These are phyloP conservation scores for Caenorhabditis japonica DNA, from an alignment of 2,888 invertebrate species.

Conservation along the genomic window DNA sequence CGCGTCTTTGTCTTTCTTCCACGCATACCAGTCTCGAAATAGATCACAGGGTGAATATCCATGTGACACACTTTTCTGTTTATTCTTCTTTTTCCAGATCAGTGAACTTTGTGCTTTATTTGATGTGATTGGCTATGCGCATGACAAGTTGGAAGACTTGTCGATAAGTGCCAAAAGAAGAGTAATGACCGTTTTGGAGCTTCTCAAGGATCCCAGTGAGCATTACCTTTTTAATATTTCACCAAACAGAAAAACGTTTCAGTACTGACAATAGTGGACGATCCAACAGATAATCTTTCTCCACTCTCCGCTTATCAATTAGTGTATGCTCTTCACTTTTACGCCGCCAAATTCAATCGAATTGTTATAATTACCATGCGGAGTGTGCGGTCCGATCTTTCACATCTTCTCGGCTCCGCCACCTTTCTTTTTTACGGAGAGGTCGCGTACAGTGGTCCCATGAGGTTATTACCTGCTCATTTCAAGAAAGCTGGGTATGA, in stretches of 20 bases:
- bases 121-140: constrained; percentile 90
- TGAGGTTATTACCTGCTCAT: constrained; percentile 91
- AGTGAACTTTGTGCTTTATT: constrained; percentile 90
- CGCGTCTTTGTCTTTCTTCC: constrained; percentile 55
- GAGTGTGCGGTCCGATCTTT: constrained; percentile 92
- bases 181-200: constrained; percentile 90
- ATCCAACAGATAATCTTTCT: constrained; percentile 93
- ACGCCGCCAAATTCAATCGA: constrained; percentile 88
- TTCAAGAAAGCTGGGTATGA: constrained; percentile 95
- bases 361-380: constrained; percentile 92
- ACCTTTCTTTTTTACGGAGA: constrained; percentile 88
- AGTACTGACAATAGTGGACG: constrained; percentile 81
- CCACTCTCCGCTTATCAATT: constrained; percentile 94
- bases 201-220: constrained; percentile 91
- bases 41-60: constrained; percentile 47
- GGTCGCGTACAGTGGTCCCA: constrained; percentile 84
- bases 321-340: constrained; percentile 91
- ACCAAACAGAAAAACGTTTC: constrained; percentile 15
- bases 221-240: constrained; percentile 22
- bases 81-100: too few relatives aligned
- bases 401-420: constrained; percentile 92
- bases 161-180: constrained; percentile 91
- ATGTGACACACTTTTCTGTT: too few relatives aligned
- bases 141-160: constrained; percentile 85
- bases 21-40: constrained; percentile 48